Conservation (phyloP, 2,797 vertebrate species). For the Typhlichthys eigenmanni region DNA sequence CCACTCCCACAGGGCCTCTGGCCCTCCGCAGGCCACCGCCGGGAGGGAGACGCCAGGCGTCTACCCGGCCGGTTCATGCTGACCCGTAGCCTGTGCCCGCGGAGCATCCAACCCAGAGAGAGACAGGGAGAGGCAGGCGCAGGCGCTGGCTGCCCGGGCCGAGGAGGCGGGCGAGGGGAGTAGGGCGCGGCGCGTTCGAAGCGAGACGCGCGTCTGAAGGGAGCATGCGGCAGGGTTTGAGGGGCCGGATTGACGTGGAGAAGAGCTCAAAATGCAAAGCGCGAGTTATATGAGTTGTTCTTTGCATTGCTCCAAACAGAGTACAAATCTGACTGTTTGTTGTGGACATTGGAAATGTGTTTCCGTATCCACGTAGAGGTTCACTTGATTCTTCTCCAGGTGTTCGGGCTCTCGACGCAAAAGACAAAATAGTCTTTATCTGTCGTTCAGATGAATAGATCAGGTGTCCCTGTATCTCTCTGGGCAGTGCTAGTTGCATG, state of each 20-base stretch:
- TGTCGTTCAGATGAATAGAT: constrained; percentile 18
- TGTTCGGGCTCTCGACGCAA: constrained; percentile 3
- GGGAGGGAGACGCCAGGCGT: constrained; percentile 75
- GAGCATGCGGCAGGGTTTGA: background rate
- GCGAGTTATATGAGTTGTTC: constrained; percentile 14
- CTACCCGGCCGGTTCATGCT: constrained; percentile 68
- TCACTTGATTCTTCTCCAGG: constrained; percentile 28
- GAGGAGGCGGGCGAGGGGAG: constrained; percentile 44
- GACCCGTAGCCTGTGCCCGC: constrained; percentile 76
- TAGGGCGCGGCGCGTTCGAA: constrained; percentile 54
- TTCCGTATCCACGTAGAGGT: too few relatives aligned
- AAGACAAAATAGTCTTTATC: background rate
- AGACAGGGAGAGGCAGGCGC: constrained; percentile 35
- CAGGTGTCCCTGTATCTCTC: constrained; percentile 47
- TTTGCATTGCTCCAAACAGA: constrained; percentile 22
- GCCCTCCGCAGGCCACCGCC: constrained; percentile 70
- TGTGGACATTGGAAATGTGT: too few relatives aligned
- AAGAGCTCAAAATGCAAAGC: background rate
- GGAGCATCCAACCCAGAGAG: constrained; percentile 58
- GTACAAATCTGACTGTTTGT: constrained; percentile 4
- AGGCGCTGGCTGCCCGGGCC: constrained; percentile 21
- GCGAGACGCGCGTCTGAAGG: constrained; percentile 66
- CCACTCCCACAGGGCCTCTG: constrained; percentile 60
- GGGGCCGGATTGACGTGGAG: constrained; percentile 6
- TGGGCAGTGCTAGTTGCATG: constrained; percentile 46